Evolutionary conservation across 2,797 vertebrate species (phyloP).

Genomic region (Sus cebifrons): DNA sequence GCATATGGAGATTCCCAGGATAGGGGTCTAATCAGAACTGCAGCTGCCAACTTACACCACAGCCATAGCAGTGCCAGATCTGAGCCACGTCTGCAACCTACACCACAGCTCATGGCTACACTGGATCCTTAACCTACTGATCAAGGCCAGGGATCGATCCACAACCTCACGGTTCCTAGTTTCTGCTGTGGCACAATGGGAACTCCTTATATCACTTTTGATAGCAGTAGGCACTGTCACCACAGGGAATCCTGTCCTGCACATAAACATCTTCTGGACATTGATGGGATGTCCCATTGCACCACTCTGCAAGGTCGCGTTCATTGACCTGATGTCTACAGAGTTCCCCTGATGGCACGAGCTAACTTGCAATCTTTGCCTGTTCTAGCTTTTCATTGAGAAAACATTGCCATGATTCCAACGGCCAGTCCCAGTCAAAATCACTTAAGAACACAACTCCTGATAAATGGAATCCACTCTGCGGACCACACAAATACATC

Average conservation of each 20-base stretch:
- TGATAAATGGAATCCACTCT: slow-evolving; percentile 68
- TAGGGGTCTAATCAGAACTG: too few species aligned
- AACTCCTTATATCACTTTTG: slow-evolving; percentile 63
- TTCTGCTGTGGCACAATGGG: too few species aligned
- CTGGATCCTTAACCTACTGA: too few species aligned
- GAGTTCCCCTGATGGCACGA: slow-evolving; percentile 75
- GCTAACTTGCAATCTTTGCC: slow-evolving; percentile 71
- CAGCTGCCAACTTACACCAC: too few species aligned
- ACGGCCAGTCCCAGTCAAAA: slow-evolving; percentile 69
- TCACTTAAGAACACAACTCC: slow-evolving; percentile 12
- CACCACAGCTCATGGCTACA: too few species aligned
- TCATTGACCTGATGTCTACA: slow-evolving; percentile 75
- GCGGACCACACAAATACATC: slow-evolving; percentile 63
- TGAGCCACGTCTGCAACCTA: too few species aligned
- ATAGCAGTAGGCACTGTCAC: slow-evolving; percentile 62
- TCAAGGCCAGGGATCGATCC: too few species aligned
- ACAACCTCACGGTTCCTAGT: too few species aligned
- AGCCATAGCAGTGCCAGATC: too few species aligned
- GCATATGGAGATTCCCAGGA: too few species aligned
- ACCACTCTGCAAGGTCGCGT: slow-evolving; percentile 83
- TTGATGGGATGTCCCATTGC: slow-evolving; percentile 65
- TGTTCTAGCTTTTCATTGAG: neutral
- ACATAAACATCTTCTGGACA: slow-evolving; percentile 75
- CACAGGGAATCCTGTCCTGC: slow-evolving; percentile 72
- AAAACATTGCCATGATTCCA: slow-evolving; percentile 76